Base-by-base conservation (phyloP, 2,888 invertebrate species). In the Micropterix aruncella region DNA sequence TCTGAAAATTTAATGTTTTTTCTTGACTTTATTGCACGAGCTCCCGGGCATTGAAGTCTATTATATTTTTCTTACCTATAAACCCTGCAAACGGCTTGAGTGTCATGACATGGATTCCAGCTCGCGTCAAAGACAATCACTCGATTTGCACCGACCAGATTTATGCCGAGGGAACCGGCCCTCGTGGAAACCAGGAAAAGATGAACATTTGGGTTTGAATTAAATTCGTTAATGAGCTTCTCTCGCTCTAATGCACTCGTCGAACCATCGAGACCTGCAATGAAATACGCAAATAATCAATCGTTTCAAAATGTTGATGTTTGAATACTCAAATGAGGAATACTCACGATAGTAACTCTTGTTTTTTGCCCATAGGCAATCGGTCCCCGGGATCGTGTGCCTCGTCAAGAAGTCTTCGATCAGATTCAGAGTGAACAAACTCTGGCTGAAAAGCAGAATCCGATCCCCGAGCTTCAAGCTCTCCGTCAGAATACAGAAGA, bases 61-160 rank as follows among this genome's bases (percentile, higher is more conserved):
- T 7, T 38, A 38, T 38, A 12, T 7, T 38, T 38, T 12, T 14
- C 39, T 5, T 5, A 62, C 73, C 87, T 76, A 60, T 92, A 93
- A 37, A 97, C 94, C 52, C 97, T 73, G 61, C 97, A 97, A 12
- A 99, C 95, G 19, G 97, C 97, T 70, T 93, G 93, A 0, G 92
- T 91, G 59, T 96, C 96, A 57, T 99, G 97, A 59, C 97, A 97
- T 1, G 97, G 97, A 70, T 99, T 99, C 96, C 97, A 99, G 37
- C 93, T 94, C 12, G 97, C 96, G 62, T 99, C 99, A 57, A 97
- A 86, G 41, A 99, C 94, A 38, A 96, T 86, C 3, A 97, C 97
- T 19, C 99, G 76, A 65, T 96, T 97, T 0, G 99, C 99, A 14
- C 96, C 95, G 16, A 95, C 89, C 49, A 99, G 74, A 69, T 99